Percentiles rank a stretch among this genome's conserved stretches.
Conservation (phyloP, 2,888 invertebrate species). For the Clanis bilineata region DNA sequence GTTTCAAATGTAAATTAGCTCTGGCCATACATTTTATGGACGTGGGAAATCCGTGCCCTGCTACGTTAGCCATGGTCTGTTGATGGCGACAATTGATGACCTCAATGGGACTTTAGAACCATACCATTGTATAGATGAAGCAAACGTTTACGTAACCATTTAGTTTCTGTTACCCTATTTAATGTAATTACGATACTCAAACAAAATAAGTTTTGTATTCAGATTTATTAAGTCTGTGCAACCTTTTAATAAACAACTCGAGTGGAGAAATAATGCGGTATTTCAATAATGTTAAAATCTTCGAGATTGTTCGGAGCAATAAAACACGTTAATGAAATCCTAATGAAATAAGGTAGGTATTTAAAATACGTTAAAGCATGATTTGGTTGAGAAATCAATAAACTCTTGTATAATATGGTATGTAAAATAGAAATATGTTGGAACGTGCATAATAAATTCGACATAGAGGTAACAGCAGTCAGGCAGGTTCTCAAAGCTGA, state of each 20-base stretch:
- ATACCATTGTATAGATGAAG: slow-evolving; percentile 12
- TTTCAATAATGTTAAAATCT: neutral
- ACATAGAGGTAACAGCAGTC: neutral
- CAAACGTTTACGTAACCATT: neutral
- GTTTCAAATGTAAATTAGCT: slow-evolving; percentile 28
- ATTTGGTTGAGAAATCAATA: neutral
- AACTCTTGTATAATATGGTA: neutral
- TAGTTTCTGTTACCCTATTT: neutral
- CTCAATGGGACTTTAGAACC: slow-evolving; percentile 38
- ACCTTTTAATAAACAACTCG: neutral
- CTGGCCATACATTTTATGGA: slow-evolving; percentile 15
- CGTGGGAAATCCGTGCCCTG: slow-evolving; percentile 51
- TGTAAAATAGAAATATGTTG: neutral
- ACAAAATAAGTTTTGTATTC: neutral
- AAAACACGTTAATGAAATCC: neutral
- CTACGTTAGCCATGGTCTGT: slow-evolving; percentile 38
- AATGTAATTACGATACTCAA: neutral
- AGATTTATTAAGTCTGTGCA: neutral
- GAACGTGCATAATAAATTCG: neutral
- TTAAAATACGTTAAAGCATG: neutral
- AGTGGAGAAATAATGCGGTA: neutral
- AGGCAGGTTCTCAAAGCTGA: slow-evolving; percentile 3
- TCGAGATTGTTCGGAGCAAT: neutral
- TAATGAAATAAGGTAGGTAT: neutral
- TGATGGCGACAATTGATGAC: slow-evolving; percentile 47